These are phyloP conservation scores for Anseranas semipalmata DNA, from an alignment of 2,113 vertebrate genomes.

Conservation along the genomic window DNA sequence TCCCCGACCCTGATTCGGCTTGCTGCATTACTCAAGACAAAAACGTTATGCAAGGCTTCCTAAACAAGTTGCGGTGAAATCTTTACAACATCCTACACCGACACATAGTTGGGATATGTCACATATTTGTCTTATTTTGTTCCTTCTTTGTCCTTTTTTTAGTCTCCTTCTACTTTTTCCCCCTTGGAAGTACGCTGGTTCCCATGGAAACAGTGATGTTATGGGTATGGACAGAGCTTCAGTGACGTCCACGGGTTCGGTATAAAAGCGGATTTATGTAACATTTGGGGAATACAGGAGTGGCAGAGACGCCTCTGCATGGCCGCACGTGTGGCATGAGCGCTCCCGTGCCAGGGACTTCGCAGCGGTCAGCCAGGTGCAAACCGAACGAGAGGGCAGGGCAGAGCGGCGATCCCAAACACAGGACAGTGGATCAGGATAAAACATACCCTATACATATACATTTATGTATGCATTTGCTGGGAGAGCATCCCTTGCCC, in stretches of 20 bases:
- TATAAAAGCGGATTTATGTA: conserved; percentile 61
- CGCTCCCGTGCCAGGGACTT: not conserved
- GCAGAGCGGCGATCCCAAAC: not conserved
- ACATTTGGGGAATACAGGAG: conserved; percentile 30
- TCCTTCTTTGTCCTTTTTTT: conserved; percentile 70
- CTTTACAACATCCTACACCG: conserved; percentile 60
- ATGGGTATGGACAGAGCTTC: conserved; percentile 62
- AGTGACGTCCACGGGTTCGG: conserved; percentile 56
- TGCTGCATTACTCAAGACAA: conserved; percentile 8
- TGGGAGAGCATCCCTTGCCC: not conserved
- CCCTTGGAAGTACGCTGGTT: conserved; percentile 67
- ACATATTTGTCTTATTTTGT: conserved; percentile 64
- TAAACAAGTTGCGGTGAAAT: conserved; percentile 55
- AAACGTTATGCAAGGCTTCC: conserved; percentile 47
- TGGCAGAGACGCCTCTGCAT: not conserved
- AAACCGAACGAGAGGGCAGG: not conserved
- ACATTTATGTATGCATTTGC: not conserved
- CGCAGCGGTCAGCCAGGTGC: not conserved
- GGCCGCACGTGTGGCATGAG: not conserved
- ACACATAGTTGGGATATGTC: conserved; percentile 50
- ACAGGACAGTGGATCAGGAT: not conserved
- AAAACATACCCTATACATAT: not conserved
- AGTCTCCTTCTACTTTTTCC: conserved; percentile 65
- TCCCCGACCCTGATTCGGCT: not conserved
- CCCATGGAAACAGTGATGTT: conserved; percentile 69